phyloP scores from a whole-genome alignment of 2,113 vertebrate species.

The Gadus macrocephalus region DNA sequence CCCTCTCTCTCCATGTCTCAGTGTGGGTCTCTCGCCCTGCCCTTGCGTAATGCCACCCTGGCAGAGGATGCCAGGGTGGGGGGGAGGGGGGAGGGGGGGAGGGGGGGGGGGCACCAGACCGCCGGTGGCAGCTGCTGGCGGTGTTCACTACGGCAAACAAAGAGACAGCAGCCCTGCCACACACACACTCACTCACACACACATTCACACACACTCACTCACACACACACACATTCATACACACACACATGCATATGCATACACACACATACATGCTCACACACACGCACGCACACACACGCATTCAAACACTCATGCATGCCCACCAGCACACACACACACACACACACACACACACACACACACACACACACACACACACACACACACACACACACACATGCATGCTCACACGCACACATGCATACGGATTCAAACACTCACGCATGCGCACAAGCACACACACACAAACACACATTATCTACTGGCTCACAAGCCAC shows the following conservation, averaged over 20 bases:
- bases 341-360: constrained; percentile 39
- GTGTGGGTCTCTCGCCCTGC: constrained; percentile 32
- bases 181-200: constrained; percentile 38
- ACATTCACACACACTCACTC: constrained; percentile 18
- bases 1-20: constrained; percentile 44
- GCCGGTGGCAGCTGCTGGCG: constrained; percentile 82
- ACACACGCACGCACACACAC: neutral
- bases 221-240: no score
- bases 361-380: neutral
- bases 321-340: constrained; percentile 26
- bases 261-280: neutral
- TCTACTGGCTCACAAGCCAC: no score
- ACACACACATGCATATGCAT: neutral
- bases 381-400: no score
- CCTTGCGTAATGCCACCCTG: constrained; percentile 78
- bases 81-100: no score
- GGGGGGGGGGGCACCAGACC: constrained; percentile 67
- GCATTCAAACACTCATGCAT: neutral
- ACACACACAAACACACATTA: neutral
- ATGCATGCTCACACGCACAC: neutral
- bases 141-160: constrained; percentile 76
- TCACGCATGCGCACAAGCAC: neutral
- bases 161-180: constrained; percentile 62
- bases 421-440: neutral
- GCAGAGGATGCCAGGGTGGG: constrained; percentile 73